Base-by-base conservation (phyloP, 2,797 vertebrate genomes). In the Molothrus aeneus region DNA sequence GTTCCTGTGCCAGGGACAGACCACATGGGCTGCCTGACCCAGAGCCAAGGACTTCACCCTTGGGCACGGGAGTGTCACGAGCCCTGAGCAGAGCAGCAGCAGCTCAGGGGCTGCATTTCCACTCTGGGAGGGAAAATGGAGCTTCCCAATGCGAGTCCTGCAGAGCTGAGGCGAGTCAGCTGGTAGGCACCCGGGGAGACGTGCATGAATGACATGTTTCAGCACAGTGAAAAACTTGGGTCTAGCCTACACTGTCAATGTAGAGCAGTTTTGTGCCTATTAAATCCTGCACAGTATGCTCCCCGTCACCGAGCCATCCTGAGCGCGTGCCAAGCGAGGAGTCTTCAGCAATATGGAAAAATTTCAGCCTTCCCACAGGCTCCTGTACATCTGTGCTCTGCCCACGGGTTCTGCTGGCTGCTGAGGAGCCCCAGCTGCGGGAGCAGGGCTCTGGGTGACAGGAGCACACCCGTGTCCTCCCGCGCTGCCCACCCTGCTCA, bases 141-240 rank as follows among this genome's bases (percentile, higher is more conserved):
- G 74, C 24, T 90, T 17, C 10, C 13, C 80, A 59, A 34, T 0
- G 0, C 1, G 1, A 68, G 74, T 19, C 47, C 92, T 72, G 86
- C 63, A 48, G 73, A 86, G 50, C 25, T 15, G 72, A 77, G 90
- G 84, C 36, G 65, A 61, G 77, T 81, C 82, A 82, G 83, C 87
- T 84, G 88, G 4, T 51, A 79, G 71, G 84, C 80, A 45, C 69
- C 83, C 86, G 38, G 43, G 19, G 61, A 91, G 80, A 64, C 11
- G 13, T 10, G 70, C 17, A n/a, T 77, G 95, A 96, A 66, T 93
- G 93, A 85, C 93, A 95, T 86, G 88, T 94, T 96, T 90, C 95
- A 91, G 87, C 80, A 72, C 60, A 92, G 90, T 38, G 68, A 86
- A 70, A 91, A 92, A 13, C 73, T 48, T 31, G 88, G 93, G 86